Conservation (phyloP, 1,140 invertebrate species). For the Sweltsa coloradensis region DNA sequence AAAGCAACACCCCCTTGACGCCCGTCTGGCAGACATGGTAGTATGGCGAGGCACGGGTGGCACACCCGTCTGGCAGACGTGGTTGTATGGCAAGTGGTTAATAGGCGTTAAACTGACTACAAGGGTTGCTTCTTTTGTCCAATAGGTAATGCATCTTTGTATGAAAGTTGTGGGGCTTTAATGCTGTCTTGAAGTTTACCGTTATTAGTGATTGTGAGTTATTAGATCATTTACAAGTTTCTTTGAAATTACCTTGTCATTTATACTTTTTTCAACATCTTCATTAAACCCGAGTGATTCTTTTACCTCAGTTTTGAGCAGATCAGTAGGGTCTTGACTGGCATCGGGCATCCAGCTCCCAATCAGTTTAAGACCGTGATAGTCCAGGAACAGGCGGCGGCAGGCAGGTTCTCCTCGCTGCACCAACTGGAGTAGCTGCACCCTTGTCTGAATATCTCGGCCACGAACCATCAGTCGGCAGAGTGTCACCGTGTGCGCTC, state of each 20-base stretch:
- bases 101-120: too few species aligned
- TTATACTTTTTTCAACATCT: slow-evolving; percentile 1
- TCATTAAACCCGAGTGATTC: neutral
- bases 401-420: slow-evolving; percentile 62
- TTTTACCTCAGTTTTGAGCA: slow-evolving; percentile 40
- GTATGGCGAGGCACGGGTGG: too few species aligned
- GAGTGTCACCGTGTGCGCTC: slow-evolving; percentile 73
- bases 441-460: slow-evolving; percentile 60
- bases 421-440: slow-evolving; percentile 45
- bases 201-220: too few species aligned
- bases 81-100: too few species aligned
- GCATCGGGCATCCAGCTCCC: slow-evolving; percentile 84
- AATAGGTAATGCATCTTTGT: too few species aligned
- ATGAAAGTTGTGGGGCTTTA: too few species aligned
- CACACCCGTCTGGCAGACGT: too few species aligned
- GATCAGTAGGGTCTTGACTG: slow-evolving; percentile 23
- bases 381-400: slow-evolving; percentile 83
- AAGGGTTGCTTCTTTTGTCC: too few species aligned
- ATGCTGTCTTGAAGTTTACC: too few species aligned
- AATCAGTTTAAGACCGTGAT: slow-evolving; percentile 79
- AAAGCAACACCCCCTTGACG: too few species aligned
- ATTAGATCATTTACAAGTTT: neutral
- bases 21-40: too few species aligned
- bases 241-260: neutral
- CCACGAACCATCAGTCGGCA: slow-evolving; percentile 86